Conservation (phyloP, 2,888 invertebrate genomes). For the Agapostemon virescens region DNA sequence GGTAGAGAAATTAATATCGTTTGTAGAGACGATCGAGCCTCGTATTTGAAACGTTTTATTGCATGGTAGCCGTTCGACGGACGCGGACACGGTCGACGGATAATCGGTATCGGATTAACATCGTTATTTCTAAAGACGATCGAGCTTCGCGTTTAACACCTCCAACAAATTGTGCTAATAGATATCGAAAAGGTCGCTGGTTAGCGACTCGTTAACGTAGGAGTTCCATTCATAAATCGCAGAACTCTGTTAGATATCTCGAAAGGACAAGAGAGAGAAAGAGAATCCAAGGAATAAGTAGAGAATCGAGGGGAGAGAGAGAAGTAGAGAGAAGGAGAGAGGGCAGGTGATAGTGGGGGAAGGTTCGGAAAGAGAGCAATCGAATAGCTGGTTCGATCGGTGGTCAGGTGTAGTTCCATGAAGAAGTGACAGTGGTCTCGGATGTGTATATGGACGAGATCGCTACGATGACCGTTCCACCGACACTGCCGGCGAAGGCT, state of each 20-base stretch:
- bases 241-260: background rate
- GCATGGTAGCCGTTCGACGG: no score
- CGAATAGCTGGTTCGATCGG: constrained; percentile 22
- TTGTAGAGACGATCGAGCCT: no score
- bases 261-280: background rate
- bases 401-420: constrained; percentile 47
- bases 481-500: constrained; percentile 70
- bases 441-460: constrained; percentile 72
- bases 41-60: no score
- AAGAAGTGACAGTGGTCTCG: constrained; percentile 56
- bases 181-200: background rate
- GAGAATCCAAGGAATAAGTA: background rate
- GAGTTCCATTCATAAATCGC: background rate
- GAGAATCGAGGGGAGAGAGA: background rate
- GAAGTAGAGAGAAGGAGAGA: background rate
- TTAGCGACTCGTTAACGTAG: background rate
- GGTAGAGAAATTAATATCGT: no score
- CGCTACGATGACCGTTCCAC: constrained; percentile 74
- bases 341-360: background rate
- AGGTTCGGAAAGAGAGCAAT: constrained; percentile 17
- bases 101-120: no score
- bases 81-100: background rate
- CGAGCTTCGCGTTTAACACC: background rate
- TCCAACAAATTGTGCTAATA: background rate
- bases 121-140: background rate